Conservation (phyloP, 2,888 invertebrate species). For the Rapana venosa region DNA sequence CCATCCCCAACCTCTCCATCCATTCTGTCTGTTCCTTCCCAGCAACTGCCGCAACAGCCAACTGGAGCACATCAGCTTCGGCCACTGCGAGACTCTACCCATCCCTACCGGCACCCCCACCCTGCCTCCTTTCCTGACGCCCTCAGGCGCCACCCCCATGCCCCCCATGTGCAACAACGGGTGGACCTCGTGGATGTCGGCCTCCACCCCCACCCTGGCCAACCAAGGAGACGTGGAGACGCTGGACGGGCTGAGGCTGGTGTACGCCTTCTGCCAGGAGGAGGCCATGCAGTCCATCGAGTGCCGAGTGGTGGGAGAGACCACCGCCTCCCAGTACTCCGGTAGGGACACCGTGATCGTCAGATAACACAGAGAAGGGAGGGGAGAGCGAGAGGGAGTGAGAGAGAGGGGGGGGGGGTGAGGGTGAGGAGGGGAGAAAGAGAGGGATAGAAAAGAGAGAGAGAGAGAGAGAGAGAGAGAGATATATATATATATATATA, state of each 20-base stretch:
- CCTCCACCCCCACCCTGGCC: conserved; percentile 63
- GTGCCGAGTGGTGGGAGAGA: conserved; percentile 85
- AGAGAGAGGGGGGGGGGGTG: too few species aligned
- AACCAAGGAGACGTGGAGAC: conserved; percentile 73
- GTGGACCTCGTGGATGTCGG: conserved; percentile 90
- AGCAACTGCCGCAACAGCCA: conserved; percentile 74
- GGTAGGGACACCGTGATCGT: conserved; percentile 84
- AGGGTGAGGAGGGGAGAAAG: too few species aligned
- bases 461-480: too few species aligned
- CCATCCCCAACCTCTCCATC: not conserved
- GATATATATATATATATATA: too few species aligned
- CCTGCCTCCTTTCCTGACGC: conserved; percentile 19
- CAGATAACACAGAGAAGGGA: too few species aligned
- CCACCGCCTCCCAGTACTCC: conserved; percentile 84
- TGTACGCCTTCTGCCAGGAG: conserved; percentile 65
- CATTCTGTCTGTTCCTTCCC: conserved; percentile 32
- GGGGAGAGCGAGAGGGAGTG: too few species aligned
- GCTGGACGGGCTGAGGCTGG: conserved; percentile 56
- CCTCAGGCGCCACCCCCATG: conserved; percentile 20
- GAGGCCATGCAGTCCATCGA: conserved; percentile 82
- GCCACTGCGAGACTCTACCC: conserved; percentile 53
- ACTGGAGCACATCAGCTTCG: conserved; percentile 70
- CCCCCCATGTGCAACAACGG: conserved; percentile 80
- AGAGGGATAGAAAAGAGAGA: too few species aligned
- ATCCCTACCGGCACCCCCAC: conserved; percentile 49